Conservation (phyloP, 2,797 vertebrate genomes). For the Tapirus indicus region DNA sequence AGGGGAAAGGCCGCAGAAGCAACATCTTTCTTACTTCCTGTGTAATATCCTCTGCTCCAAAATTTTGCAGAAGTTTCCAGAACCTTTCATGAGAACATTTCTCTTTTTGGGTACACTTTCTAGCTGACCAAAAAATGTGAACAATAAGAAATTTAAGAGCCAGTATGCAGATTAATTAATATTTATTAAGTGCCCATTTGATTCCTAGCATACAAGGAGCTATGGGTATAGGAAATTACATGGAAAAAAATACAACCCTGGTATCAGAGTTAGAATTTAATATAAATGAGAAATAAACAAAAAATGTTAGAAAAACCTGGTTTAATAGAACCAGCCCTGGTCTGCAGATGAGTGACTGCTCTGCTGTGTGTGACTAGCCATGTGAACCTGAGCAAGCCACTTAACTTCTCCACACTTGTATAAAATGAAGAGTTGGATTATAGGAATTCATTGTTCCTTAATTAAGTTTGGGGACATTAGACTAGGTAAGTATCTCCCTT, state of each 20-base stretch:
- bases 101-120: not conserved
- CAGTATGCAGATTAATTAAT: not conserved
- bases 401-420: not conserved
- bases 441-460: not conserved
- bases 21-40: not conserved
- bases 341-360: no score
- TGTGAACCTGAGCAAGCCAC: not conserved
- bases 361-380: not conserved
- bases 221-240: not conserved
- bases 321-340: not conserved
- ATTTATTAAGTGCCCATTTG: not conserved
- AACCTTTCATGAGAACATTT: slow-evolving; percentile 2
- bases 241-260: not conserved
- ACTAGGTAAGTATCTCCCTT: not conserved
- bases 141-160: not conserved
- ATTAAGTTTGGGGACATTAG: not conserved
- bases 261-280: not conserved
- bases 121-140: not conserved
- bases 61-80: slow-evolving; percentile 55
- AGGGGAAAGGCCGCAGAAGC: not conserved
- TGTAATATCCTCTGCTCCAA: not conserved
- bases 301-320: not conserved
- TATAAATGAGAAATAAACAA: not conserved
- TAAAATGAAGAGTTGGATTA: not conserved
- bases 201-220: not conserved